Evolutionary conservation across 2,113 vertebrate genomes (phyloP), one percentile per base, ranked within the genome.

Genomic region (Seriola rivoliana): DNA sequence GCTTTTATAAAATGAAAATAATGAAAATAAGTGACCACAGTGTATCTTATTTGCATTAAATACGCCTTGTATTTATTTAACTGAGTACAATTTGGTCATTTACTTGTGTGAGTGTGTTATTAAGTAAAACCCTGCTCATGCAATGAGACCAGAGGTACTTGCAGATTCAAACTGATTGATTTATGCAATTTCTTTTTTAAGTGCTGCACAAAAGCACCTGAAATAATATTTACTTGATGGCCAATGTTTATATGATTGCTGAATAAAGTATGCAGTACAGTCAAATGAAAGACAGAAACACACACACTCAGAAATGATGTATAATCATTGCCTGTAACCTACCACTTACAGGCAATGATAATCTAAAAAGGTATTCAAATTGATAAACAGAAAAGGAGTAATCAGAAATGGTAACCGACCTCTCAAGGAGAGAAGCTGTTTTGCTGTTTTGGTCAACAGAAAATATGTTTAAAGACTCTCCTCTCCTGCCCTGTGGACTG

Each of bases 11-110:
- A 60, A 73, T 62, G 36, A 63, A 72, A 48, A 52, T 46, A 54
- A 25, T 73, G 9, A 32, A 78, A 68, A 60, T 17, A 67, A 67
- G 32, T 65, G 21, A 58, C 29, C 38, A 70, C 38, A 48, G 25
- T 66, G 8, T 52, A 19, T 67, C 81, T 66, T 42, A 32, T 66
- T 70, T 65, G 67, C 67, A 65, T 36, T 54, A 68, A 50, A 17
- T 19, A 48, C 52, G 34, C 5, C 32, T 8, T 54, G n/a, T 12
- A 54, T 81, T 62, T 52, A 50, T 29, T 58, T 59, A 8, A 40
- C 19, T 72, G 4, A 58, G 11, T 16, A 38, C 11, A 40, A 67
- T 67, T 40, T 67, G 10, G n/a, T 66, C 32, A 40, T 80, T 38
- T 44, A 9, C 46, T 23, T 60, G 34, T 57, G 12, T 81, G 19